Base-by-base conservation (phyloP, 2,888 invertebrate species). In the Ectemnius continuus region DNA sequence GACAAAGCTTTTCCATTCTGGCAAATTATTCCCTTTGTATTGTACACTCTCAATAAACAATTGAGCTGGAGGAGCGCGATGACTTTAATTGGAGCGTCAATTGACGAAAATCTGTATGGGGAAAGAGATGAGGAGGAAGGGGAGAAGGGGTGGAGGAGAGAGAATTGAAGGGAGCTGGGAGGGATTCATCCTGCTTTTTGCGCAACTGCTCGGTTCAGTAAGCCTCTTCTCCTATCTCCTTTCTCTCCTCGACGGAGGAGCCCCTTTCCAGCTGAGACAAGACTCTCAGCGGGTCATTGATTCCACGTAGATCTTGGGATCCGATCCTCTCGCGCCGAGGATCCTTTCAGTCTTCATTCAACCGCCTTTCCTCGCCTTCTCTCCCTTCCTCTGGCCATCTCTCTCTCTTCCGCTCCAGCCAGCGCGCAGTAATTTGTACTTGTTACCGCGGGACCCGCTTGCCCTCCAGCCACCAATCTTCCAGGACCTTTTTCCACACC, bases 331-430 rank as follows among this genome's bases (percentile, higher is more conserved):
- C 78, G 70, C 70, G 78, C 78, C 74, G 66, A 78, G 78, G 74
- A 67, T 79, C 75, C 78, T 74, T 79, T 74, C 67, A 78, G 78
- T 79, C 82, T 82, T 83, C 78, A 80, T 83, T 81, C 79, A 78
- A 81, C 76, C 75, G 58, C 75, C 80, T 73, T 68, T 64, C 56
- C 56, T 61, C 52, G n/a, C 36, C 60, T 59, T 36, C 52, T 46
- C 56, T 16, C 59, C 69, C 67, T 47, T 23, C 28, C n/a, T 47
- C 47, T 20, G 16, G 56, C 16, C 8, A n/a, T 70, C 47, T 60
- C 36, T 13, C 16, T 70, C 47, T 60, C 36, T 58, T 4, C 4
- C 14, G 36, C 11, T 57, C 18, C 11, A 20, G 6, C 8, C 36
- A 6, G 36, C 36, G 36, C 36, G 36, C 36, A 36, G 36, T 36